A percentile compares a stretch with the other conserved stretches of the same genome.
These are phyloP conservation scores for Ptychochromis oligacanthus DNA, from an alignment of 2,113 vertebrate species.

Conservation along the genomic window DNA sequence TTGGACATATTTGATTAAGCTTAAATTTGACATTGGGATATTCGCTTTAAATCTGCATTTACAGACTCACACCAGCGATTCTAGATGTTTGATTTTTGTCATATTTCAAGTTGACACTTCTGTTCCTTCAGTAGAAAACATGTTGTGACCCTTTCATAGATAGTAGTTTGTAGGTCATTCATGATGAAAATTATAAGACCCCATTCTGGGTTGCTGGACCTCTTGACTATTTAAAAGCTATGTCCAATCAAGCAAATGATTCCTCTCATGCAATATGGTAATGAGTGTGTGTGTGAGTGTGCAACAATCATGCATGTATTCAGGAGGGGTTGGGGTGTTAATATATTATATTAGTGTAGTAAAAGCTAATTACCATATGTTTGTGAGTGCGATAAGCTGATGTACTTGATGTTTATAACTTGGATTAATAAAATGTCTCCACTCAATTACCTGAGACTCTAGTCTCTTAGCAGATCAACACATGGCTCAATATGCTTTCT, in stretches of 20 bases:
- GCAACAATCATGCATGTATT: constrained; percentile 15
- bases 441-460: constrained; percentile 83
- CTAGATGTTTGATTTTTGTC: background rate
- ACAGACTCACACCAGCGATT: background rate
- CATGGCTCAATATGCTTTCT: constrained; percentile 14
- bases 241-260: constrained; percentile 97
- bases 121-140: constrained; percentile 6
- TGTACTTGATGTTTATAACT: constrained; percentile 95
- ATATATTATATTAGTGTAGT: constrained; percentile 92
- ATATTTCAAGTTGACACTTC: background rate
- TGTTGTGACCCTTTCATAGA: constrained; percentile 36
- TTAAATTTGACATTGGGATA: background rate
- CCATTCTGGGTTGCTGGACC: constrained; percentile 30
- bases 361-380: constrained; percentile 98
- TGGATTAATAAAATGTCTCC: constrained; percentile 95
- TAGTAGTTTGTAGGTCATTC: constrained; percentile 41
- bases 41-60: background rate
- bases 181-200: constrained; percentile 51
- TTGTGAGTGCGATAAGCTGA: constrained; percentile 93
- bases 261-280: constrained; percentile 93
- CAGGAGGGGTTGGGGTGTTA: constrained; percentile 58
- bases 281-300: constrained; percentile 69
- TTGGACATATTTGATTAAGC: background rate
- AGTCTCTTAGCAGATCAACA: constrained; percentile 17
- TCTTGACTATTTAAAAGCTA: constrained; percentile 87